These are phyloP conservation scores for Neria commutata DNA, from an alignment of 2,888 invertebrate species.

Conservation along the genomic window DNA sequence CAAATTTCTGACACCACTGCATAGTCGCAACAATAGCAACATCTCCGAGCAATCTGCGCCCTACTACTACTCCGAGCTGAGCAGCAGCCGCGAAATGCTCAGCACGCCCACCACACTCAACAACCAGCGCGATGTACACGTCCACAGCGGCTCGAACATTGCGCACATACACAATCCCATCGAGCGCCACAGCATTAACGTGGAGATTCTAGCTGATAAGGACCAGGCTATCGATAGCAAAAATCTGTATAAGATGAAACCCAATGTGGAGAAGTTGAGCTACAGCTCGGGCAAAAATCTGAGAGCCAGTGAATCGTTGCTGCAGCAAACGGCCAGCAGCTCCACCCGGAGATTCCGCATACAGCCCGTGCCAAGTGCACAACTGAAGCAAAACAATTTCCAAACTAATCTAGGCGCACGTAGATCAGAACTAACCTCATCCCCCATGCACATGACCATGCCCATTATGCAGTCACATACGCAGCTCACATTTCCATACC, in stretches of 20 bases:
- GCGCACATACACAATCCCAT: constrained; percentile 64
- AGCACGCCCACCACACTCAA: constrained; percentile 68
- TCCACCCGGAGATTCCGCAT: constrained; percentile 18
- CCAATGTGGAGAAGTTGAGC: constrained; percentile 55
- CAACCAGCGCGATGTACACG: constrained; percentile 72
- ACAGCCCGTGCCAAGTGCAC: constrained; percentile 29
- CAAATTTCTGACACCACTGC: constrained; percentile 62
- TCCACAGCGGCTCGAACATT: constrained; percentile 47
- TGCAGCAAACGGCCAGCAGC: not conserved
- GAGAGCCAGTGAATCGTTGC: constrained; percentile 39
- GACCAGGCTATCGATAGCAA: constrained; percentile 62
- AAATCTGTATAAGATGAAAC: constrained; percentile 57
- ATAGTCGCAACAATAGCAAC: constrained; percentile 69
- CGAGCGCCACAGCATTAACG: constrained; percentile 58
- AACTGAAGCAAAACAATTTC: constrained; percentile 35
- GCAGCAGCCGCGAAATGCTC: constrained; percentile 42
- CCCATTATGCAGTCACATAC: constrained; percentile 12
- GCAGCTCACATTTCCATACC: constrained; percentile 16
- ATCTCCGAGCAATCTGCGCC: constrained; percentile 75
- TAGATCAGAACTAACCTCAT: not conserved
- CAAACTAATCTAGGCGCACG: constrained; percentile 23
- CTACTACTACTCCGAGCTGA: constrained; percentile 81
- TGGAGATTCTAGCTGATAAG: constrained; percentile 73
- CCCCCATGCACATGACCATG: constrained; percentile 12
- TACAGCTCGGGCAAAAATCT: constrained; percentile 52